phyloP scores from a whole-genome alignment of 2,888 invertebrate genomes.

The Tinea trinotella region DNA sequence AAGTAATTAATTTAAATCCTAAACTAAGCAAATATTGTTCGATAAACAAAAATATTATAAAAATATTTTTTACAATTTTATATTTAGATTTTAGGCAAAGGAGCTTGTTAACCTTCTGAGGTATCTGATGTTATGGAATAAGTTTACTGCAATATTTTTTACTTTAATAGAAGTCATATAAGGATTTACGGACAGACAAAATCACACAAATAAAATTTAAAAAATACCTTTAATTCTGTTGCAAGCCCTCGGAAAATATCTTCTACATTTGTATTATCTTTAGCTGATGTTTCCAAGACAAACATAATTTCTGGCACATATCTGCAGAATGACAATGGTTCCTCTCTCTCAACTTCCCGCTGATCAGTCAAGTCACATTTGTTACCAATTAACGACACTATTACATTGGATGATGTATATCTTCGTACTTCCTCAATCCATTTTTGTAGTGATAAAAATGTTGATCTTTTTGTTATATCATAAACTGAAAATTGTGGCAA shows the following conservation, averaged over 20 bases:
- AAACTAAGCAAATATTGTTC: too few species aligned
- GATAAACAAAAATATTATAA: too few species aligned
- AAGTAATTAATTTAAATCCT: too few species aligned
- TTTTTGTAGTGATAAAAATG: slow-evolving; percentile 91
- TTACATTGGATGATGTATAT: slow-evolving; percentile 93
- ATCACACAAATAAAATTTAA: too few species aligned
- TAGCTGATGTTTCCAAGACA: slow-evolving; percentile 91
- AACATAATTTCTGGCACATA: slow-evolving; percentile 89
- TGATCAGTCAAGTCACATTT: slow-evolving; percentile 89
- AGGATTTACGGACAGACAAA: too few species aligned
- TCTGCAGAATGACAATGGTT: slow-evolving; percentile 89
- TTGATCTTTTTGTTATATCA: slow-evolving; percentile 93
- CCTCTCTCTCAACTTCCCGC: slow-evolving; percentile 87
- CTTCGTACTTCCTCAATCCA: slow-evolving; percentile 97
- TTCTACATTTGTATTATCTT: slow-evolving; percentile 92
- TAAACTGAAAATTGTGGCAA: slow-evolving; percentile 77
- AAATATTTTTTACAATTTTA: too few species aligned
- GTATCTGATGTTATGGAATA: too few species aligned
- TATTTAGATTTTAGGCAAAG: too few species aligned
- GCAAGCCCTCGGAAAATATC: slow-evolving; percentile 90
- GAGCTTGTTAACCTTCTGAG: too few species aligned
- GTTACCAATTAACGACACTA: slow-evolving; percentile 92
- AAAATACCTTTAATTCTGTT: slow-evolving; percentile 82
- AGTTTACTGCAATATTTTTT: too few species aligned
- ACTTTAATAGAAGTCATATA: too few species aligned